phyloP scores from a whole-genome alignment of 2,797 vertebrate genomes.

The Enteromius fasciolatus region DNA sequence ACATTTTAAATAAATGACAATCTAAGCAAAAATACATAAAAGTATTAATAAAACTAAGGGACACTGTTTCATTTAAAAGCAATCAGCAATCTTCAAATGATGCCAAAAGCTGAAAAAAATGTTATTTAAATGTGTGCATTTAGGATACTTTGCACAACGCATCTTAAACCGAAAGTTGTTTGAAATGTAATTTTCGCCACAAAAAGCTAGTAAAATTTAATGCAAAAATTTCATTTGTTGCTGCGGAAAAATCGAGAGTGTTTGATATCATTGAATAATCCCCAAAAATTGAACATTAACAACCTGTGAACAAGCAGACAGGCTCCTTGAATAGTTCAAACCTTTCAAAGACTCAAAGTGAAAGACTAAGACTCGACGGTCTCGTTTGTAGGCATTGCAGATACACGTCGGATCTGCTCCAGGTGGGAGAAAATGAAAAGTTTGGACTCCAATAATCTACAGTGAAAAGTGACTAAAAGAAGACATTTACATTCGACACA shows the following conservation, averaged over 20 bases:
- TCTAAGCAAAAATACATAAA: background rate
- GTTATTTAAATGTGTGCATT: background rate
- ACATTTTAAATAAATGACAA: background rate
- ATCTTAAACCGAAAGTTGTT: background rate
- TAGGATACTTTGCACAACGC: background rate
- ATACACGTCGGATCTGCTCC: slow-evolving; percentile 37
- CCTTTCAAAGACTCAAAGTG: background rate
- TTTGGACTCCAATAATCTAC: slow-evolving; percentile 68
- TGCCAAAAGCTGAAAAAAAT: background rate
- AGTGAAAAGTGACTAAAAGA: slow-evolving; percentile 70
- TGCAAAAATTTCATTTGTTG: background rate
- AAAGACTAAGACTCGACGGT: slow-evolving; percentile 16
- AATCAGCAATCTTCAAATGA: background rate
- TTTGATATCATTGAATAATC: background rate
- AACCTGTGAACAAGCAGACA: background rate
- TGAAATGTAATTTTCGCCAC: background rate
- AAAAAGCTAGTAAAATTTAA: background rate
- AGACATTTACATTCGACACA: slow-evolving; percentile 76
- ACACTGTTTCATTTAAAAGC: background rate
- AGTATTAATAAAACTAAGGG: background rate
- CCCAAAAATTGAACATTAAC: background rate
- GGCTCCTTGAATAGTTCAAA: slow-evolving; percentile 18
- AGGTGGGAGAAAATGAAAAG: slow-evolving; percentile 64
- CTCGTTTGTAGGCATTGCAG: background rate
- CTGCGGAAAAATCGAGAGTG: background rate